Base-by-base conservation (phyloP, 30 jellyfish, hydroid and myxozoan species). In the Euphysa ruthae region DNA sequence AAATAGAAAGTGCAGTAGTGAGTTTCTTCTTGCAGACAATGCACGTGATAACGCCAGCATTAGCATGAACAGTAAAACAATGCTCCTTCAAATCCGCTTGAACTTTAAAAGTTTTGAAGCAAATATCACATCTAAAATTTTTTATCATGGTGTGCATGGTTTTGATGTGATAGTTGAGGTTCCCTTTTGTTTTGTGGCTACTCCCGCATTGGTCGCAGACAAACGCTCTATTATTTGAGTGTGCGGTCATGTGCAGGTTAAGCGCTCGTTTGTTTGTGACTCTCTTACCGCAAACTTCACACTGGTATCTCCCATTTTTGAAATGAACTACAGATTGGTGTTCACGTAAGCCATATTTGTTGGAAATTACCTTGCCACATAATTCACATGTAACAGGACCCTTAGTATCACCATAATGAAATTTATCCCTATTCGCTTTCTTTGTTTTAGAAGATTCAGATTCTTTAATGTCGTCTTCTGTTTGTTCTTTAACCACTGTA, bases 91-190 rank as follows among this genome's bases (percentile, higher is more conserved):
- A 43, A 23, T 68, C 80, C 44, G 80, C 80, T 68, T 68, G 80
- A 14, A 68, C 80, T 49, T 68, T 68, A 35, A 68, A 68, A 4
- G 80, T 68, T 43, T 68, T 68, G 46, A 68, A 68, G 24, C 80
- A 68, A 43, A 68, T 68, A 33, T 68, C 80, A 33, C 80, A 68
- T 7, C 80, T 72, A 68, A 68, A 68, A 33, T 68, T 68, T 68
- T 68, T 68, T 34, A 68, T 68, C 80, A 68, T 68, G 1, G 80
- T 68, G 32, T 68, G 80, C 80, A 68, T 68, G 54, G 80, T 68
- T 23, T 68, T 68, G 60, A 68, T 68, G 80, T 68, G 80, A 2
- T 68, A 68, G 34, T 68, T 68, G 30, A 68, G 34, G 54, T 68
- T 68, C 7, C 80, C 80, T 43, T 68, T 68, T 12, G 80, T 68